phyloP scores from a whole-genome alignment of 2,797 vertebrate genomes.

The Danio aesculapii region DNA sequence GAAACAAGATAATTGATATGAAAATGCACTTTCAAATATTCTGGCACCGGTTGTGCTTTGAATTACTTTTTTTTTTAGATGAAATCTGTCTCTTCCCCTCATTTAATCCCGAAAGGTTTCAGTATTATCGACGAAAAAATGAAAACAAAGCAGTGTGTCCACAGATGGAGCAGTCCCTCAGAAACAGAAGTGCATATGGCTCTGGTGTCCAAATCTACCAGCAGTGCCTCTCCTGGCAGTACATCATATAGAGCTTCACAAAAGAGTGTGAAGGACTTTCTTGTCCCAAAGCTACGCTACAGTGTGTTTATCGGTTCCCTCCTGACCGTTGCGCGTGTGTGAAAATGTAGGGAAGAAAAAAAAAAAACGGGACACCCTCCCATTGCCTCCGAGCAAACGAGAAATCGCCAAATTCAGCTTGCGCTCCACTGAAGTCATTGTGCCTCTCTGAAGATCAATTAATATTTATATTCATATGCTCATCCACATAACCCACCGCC shows the following conservation, averaged over 20 bases:
- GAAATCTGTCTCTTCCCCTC: background rate
- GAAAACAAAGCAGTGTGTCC: background rate
- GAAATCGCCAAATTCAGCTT: background rate
- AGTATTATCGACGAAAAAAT: background rate
- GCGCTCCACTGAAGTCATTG: background rate
- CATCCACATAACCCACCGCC: background rate
- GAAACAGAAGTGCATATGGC: constrained; percentile 33
- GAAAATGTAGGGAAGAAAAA: constrained; percentile 15
- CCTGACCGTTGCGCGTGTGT: background rate
- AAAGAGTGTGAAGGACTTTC: constrained; percentile 42
- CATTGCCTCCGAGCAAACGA: constrained; percentile 8
- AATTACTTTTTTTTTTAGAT: background rate
- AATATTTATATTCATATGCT: constrained; percentile 34
- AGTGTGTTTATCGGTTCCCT: constrained; percentile 49
- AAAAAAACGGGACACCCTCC: constrained; percentile 1
- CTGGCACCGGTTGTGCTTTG: background rate
- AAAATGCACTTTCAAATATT: background rate
- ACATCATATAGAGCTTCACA: constrained; percentile 39
- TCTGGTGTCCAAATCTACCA: constrained; percentile 37
- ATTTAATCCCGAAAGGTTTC: background rate
- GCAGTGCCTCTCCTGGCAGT: constrained; percentile 45
- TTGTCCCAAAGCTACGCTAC: constrained; percentile 48
- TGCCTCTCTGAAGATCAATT: constrained; percentile 36
- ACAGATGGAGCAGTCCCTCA: constrained; percentile 6
- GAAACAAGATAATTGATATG: background rate